Evolutionary conservation across 1,140 invertebrate species (phyloP).

Genomic region (Pseudomyrmex flavicornis): DNA sequence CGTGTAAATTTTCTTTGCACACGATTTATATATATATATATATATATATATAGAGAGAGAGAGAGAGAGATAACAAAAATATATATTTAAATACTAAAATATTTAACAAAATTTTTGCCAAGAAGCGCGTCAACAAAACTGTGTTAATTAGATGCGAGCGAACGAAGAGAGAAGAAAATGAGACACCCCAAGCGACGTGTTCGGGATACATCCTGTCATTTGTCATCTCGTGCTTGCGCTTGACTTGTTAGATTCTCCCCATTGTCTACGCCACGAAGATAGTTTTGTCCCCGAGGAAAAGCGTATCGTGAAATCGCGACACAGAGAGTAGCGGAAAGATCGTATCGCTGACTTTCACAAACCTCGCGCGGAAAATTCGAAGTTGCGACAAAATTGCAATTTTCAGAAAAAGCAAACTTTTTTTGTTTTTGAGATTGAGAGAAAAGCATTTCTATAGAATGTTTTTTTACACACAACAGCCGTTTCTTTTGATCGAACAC

Average conservation of each 20-base stretch:
- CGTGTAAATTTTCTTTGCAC: too few relatives aligned
- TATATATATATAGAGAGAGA: too few relatives aligned
- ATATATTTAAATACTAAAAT: too few relatives aligned
- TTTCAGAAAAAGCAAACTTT: background rate
- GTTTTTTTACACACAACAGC: background rate
- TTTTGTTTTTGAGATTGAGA: constrained; percentile 3
- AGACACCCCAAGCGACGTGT: constrained; percentile 55
- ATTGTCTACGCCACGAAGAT: constrained; percentile 75
- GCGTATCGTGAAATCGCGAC: constrained; percentile 8
- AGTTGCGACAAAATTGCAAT: background rate
- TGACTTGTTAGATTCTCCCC: constrained; percentile 78
- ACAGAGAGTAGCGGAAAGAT: background rate
- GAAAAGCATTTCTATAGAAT: background rate
- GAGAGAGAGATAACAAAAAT: background rate
- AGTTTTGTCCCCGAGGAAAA: constrained; percentile 75
- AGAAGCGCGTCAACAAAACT: background rate
- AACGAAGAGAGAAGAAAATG: constrained; percentile 40
- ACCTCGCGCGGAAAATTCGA: background rate
- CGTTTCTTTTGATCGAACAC: background rate
- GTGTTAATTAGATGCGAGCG: constrained; percentile 16
- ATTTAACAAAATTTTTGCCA: background rate
- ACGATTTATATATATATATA: background rate
- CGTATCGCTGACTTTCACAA: constrained; percentile 11
- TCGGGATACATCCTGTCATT: constrained; percentile 79
- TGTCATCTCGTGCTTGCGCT: constrained; percentile 82